These are phyloP conservation scores for Poeciliopsis gracilis DNA, from an alignment of 2,797 vertebrate genomes.

Conservation along the genomic window DNA sequence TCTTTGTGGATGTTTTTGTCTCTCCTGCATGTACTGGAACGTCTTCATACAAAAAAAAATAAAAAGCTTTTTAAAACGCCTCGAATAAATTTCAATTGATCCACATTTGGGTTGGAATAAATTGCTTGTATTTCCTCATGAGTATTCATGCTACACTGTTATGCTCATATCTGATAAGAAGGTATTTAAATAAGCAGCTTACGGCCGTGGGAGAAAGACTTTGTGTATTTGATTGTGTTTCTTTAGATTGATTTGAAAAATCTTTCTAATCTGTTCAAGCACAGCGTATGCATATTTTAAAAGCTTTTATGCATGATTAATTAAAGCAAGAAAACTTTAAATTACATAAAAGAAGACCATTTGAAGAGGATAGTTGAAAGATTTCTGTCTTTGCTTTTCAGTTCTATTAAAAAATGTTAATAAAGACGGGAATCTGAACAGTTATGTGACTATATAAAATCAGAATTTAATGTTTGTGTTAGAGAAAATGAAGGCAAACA, in stretches of 20 bases:
- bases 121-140: background rate
- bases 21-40: background rate
- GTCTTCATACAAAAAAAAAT: background rate
- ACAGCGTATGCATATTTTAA: background rate
- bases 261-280: background rate
- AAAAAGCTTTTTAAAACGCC: background rate
- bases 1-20: background rate
- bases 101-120: background rate
- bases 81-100: conserved; percentile 6
- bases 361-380: background rate
- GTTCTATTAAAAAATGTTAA: too few relatives aligned
- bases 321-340: background rate
- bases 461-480: background rate
- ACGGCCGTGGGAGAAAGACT: background rate
- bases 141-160: conserved; percentile 2
- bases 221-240: background rate
- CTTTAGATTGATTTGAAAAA: background rate
- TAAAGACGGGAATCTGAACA: background rate
- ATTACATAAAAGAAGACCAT: background rate
- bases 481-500: background rate
- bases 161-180: background rate
- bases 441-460: background rate
- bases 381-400: background rate
- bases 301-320: background rate
- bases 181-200: background rate